A percentile compares a stretch with the other conserved stretches of the same genome.
Evolutionary conservation across 2,888 invertebrate genomes (phyloP).

Genomic region (Coenonympha arcania): DNA sequence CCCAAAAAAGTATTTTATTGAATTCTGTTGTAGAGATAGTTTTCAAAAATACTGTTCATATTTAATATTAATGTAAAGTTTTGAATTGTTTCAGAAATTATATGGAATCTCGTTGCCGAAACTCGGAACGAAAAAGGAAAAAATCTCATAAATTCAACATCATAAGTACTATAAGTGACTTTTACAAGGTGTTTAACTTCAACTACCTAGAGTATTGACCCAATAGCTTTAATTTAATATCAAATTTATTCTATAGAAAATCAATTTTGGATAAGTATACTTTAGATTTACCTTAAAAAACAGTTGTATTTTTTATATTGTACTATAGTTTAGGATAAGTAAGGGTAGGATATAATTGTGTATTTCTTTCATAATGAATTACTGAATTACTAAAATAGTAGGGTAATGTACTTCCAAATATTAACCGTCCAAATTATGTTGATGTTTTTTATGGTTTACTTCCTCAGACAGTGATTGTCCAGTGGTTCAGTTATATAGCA

Average conservation of each 20-base stretch:
- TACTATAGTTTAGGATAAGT: background rate
- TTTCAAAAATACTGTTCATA: too few relatives aligned
- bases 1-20: too few relatives aligned
- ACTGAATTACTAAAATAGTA: too few relatives aligned
- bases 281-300: background rate
- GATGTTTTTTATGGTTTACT: background rate
- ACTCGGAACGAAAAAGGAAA: background rate
- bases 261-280: background rate
- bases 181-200: constrained; percentile 19
- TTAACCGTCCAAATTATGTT: constrained; percentile 16
- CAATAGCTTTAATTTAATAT: constrained; percentile 33
- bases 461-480: too few relatives aligned
- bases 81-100: constrained; percentile 12
- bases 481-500: too few relatives aligned
- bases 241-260: constrained; percentile 24
- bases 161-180: constrained; percentile 2
- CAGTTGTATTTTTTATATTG: background rate
- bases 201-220: constrained; percentile 23
- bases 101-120: background rate
- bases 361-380: too few relatives aligned
- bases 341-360: background rate
- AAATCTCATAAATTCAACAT: background rate
- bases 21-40: too few relatives aligned
- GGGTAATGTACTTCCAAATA: constrained; percentile 13
- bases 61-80: too few relatives aligned